phyloP scores from a whole-genome alignment of 2,113 vertebrate genomes.

The Prionailurus viverrinus region DNA sequence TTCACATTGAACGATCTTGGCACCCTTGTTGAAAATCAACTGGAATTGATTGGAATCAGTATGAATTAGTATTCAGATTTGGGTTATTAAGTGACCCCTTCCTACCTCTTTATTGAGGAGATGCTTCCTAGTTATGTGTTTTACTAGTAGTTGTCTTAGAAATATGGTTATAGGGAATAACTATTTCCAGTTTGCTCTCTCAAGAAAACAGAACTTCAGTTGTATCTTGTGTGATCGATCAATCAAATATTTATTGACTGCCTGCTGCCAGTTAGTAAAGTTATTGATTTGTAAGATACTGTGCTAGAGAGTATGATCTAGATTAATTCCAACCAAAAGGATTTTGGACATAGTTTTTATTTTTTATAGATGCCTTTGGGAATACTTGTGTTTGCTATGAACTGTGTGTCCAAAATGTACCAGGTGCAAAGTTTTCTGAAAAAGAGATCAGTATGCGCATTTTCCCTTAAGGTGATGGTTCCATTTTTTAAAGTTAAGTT shows the following conservation, averaged over 20 bases:
- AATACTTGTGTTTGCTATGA: background rate
- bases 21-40: background rate
- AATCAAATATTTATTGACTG: background rate
- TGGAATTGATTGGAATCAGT: background rate
- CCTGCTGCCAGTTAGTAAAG: background rate
- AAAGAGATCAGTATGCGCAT: background rate
- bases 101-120: background rate
- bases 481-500: conserved; percentile 24
- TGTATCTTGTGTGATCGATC: background rate
- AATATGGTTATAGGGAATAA: background rate
- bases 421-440: background rate
- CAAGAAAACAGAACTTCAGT: background rate
- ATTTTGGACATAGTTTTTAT: conserved; percentile 47
- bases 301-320: background rate
- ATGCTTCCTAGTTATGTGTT: background rate
- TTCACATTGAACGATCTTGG: background rate
- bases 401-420: conserved; percentile 3
- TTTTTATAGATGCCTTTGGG: conserved; percentile 17
- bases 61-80: conserved; percentile 15
- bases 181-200: conserved; percentile 2
- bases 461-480: background rate
- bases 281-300: conserved; percentile 27
- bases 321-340: conserved; percentile 21
- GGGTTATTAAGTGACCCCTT: conserved; percentile 21
- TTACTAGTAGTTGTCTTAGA: background rate